Evolutionary conservation across 2,888 invertebrate species (phyloP).

Genomic region (Mellilla xanthometata): DNA sequence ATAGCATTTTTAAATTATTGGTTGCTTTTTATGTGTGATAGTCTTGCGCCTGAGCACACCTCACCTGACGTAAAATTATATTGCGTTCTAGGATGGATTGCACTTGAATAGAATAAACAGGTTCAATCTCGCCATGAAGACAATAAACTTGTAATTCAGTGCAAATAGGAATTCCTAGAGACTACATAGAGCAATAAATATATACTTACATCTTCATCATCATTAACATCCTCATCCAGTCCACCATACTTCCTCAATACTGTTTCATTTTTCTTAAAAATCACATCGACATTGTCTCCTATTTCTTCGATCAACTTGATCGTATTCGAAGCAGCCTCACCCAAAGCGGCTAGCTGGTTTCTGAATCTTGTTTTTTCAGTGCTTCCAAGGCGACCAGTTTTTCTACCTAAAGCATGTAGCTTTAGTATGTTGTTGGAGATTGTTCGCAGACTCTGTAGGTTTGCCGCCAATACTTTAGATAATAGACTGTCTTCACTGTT

Average conservation of each 20-base stretch:
- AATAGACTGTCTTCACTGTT: slow-evolving; percentile 65
- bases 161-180: no score
- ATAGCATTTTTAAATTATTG: no score
- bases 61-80: no score
- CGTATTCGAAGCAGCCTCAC: slow-evolving; percentile 81
- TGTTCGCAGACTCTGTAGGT: slow-evolving; percentile 82
- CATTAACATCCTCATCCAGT: slow-evolving; percentile 36
- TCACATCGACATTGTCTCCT: slow-evolving; percentile 73
- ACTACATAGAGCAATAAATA: no score
- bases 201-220: slow-evolving; percentile 54
- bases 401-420: slow-evolving; percentile 84
- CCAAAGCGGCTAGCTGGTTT: slow-evolving; percentile 78
- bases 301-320: slow-evolving; percentile 80
- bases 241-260: slow-evolving; percentile 48
- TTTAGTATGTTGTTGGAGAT: slow-evolving; percentile 82
- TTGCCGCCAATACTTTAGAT: slow-evolving; percentile 72
- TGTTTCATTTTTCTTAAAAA: slow-evolving; percentile 58
- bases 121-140: no score
- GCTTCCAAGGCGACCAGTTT: slow-evolving; percentile 77
- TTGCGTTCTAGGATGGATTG: no score
- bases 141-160: no score
- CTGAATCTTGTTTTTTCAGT: slow-evolving; percentile 82
- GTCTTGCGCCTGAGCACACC: no score
- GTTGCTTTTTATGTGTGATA: no score
- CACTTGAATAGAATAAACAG: no score